Evolutionary conservation across 2,113 vertebrate species (phyloP).

Genomic region (Brachypteracias leptosomus): DNA sequence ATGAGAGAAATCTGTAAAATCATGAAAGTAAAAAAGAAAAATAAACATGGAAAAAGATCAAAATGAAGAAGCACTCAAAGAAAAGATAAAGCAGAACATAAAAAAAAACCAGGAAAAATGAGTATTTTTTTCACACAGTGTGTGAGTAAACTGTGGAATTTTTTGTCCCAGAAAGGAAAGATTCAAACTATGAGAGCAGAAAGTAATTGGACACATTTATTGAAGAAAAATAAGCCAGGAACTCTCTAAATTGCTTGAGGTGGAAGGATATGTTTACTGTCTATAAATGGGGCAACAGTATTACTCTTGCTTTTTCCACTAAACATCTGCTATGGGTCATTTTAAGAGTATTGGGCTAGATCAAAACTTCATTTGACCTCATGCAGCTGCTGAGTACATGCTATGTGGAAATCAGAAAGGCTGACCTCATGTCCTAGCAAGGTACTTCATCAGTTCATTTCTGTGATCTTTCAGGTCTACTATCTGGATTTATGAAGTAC

Average conservation of each 20-base stretch:
- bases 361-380: neutral
- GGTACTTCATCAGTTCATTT: neutral
- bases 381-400: neutral
- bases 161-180: neutral
- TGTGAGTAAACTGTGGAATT: neutral
- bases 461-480: neutral
- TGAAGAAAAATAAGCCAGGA: neutral
- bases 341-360: neutral
- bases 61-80: neutral
- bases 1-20: neutral
- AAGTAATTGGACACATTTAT: neutral
- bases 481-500: neutral
- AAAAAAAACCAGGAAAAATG: neutral
- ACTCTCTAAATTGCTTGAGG: neutral
- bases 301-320: neutral
- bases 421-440: neutral
- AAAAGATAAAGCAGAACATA: neutral
- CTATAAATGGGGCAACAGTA: neutral
- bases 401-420: neutral
- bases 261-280: neutral
- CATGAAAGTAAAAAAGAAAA: neutral
- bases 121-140: neutral
- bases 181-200: rapidly evolving
- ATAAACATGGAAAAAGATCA: neutral
- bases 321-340: neutral